These are phyloP conservation scores for Caenorhabditis uteleia DNA, from an alignment of 2,888 invertebrate species.

Conservation along the genomic window DNA sequence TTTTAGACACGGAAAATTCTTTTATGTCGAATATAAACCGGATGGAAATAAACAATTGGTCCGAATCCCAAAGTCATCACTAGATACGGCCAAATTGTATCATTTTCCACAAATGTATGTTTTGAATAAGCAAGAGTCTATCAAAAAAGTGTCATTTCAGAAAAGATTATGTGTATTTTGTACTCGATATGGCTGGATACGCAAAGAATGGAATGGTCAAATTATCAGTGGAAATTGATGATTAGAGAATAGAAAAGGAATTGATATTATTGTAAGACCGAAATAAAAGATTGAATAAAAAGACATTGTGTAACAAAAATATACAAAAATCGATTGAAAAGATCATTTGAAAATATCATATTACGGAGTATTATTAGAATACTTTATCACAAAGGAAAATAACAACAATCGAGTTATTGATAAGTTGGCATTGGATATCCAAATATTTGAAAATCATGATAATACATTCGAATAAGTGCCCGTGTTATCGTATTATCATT, in stretches of 20 bases:
- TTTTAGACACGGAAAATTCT: background rate
- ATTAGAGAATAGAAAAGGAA: background rate
- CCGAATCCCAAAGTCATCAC: background rate
- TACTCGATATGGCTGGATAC: conserved; percentile 12
- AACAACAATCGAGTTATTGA: no score
- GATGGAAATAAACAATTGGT: conserved; percentile 8
- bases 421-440: conserved; percentile 11
- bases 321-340: no score
- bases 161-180: conserved; percentile 1
- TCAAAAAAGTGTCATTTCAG: conserved; percentile 7
- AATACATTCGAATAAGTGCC: conserved; percentile 22
- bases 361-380: no score
- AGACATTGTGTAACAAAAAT: no score
- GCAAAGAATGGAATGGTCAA: conserved; percentile 11
- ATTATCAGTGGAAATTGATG: conserved; percentile 10
- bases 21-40: conserved; percentile 5
- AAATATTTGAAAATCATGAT: conserved; percentile 17
- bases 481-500: conserved; percentile 16
- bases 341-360: no score
- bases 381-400: no score
- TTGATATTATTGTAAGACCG: background rate
- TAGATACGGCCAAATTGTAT: background rate
- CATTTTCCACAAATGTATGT: conserved; percentile 13
- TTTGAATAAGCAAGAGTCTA: background rate
- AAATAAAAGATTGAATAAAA: background rate